A percentile compares a stretch with the other conserved stretches of the same genome.
These are phyloP conservation scores for Monochamus alternatus DNA, from an alignment of 2,888 invertebrate genomes.

Conservation along the genomic window DNA sequence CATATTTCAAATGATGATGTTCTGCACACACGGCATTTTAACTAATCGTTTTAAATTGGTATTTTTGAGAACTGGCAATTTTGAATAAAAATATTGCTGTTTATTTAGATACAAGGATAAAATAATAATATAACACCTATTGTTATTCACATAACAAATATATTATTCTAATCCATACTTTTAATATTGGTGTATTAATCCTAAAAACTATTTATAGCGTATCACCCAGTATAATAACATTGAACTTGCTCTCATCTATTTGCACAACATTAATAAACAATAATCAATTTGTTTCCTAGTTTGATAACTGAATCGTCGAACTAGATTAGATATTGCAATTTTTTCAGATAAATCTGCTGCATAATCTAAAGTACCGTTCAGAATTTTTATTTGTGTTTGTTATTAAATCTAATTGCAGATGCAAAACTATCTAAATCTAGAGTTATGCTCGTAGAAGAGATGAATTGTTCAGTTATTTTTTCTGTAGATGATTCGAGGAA, in stretches of 20 bases:
- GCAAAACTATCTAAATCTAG: constrained; percentile 16
- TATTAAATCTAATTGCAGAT: constrained; percentile 19
- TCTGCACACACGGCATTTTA: too few species aligned
- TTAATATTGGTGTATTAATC: too few species aligned
- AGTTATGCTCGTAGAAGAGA: background rate
- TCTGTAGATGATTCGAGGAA: background rate
- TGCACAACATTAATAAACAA: constrained; percentile 17
- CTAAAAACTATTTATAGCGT: background rate
- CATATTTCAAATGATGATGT: too few species aligned
- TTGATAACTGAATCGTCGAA: constrained; percentile 32
- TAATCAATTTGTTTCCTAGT: constrained; percentile 34
- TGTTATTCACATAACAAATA: too few species aligned
- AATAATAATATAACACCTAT: too few species aligned
- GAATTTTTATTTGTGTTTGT: constrained; percentile 18
- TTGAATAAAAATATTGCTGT: too few species aligned
- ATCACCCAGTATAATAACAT: constrained; percentile 1
- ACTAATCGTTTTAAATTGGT: too few species aligned
- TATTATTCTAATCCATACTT: too few species aligned
- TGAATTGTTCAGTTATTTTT: background rate
- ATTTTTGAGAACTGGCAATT: too few species aligned
- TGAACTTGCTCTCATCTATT: constrained; percentile 8
- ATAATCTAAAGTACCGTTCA: constrained; percentile 27
- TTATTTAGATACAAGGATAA: too few species aligned
- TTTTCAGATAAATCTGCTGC: constrained; percentile 30
- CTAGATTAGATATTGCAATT: constrained; percentile 30